Percentiles rank a stretch among this genome's conserved stretches.
phyloP scores from a whole-genome alignment of 2,797 vertebrate genomes.

The Borostomias antarcticus region DNA sequence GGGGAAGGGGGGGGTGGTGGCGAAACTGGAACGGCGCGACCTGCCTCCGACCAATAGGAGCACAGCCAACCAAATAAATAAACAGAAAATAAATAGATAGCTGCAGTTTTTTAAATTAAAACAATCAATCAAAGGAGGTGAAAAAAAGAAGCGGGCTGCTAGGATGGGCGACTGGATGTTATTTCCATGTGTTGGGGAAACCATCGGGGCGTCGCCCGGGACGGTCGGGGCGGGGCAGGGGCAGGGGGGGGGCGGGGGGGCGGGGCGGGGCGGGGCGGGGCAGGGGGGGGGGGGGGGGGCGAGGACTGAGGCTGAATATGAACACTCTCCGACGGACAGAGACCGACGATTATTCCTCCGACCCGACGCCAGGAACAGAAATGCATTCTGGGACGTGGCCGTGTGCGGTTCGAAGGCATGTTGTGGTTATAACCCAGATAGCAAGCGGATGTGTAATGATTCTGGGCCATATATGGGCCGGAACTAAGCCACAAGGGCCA shows the following conservation, averaged over 20 bases:
- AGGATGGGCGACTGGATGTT: slow-evolving; percentile 51
- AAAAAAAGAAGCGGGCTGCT: slow-evolving; percentile 44
- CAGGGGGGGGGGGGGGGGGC: no score
- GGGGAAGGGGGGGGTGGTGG: slow-evolving; percentile 40
- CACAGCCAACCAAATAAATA: slow-evolving; percentile 61
- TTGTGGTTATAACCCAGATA: no score
- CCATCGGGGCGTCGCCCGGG: slow-evolving; percentile 38
- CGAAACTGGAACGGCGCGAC: slow-evolving; percentile 64
- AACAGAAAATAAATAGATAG: slow-evolving; percentile 66
- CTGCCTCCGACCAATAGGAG: slow-evolving; percentile 61
- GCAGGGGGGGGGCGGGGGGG: no score
- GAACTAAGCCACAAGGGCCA: no score
- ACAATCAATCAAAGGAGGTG: slow-evolving; percentile 71
- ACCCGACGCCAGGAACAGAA: neutral
- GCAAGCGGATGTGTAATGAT: no score
- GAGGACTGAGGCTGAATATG: no score
- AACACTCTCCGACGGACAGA: neutral
- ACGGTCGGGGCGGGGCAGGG: no score
- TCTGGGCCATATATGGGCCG: no score
- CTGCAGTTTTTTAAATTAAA: slow-evolving; percentile 70
- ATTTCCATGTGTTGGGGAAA: slow-evolving; percentile 55
- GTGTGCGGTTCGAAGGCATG: no score
- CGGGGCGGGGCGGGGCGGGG: no score
- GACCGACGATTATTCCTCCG: neutral
- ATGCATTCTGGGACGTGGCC: neutral